A percentile compares a stretch with the other conserved stretches of the same genome.
phyloP scores from a whole-genome alignment of 1,140 invertebrate species.

The Diprion similis region DNA sequence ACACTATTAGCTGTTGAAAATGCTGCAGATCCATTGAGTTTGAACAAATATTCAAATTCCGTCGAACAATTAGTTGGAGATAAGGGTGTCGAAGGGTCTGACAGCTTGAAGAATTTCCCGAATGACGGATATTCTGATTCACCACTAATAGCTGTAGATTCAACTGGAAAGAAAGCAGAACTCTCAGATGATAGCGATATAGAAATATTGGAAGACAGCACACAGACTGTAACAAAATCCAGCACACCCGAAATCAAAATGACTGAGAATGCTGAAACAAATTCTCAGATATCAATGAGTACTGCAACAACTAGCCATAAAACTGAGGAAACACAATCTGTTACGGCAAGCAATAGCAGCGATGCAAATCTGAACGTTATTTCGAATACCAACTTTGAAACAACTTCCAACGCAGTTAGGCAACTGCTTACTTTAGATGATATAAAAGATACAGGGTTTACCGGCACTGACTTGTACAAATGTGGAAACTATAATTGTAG shows the following conservation, averaged over 20 bases:
- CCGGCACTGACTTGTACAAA: slow-evolving; percentile 58
- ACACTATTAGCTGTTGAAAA: background rate
- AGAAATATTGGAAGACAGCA: slow-evolving; percentile 48
- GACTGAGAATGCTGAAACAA: background rate
- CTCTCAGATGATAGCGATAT: slow-evolving; percentile 50
- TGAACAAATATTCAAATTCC: slow-evolving; percentile 20
- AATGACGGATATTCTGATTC: background rate
- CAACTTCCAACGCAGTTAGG: background rate
- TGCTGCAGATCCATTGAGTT: slow-evolving; percentile 24
- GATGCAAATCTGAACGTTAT: slow-evolving; percentile 18
- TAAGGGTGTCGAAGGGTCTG: slow-evolving; percentile 48
- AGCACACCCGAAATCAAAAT: slow-evolving; percentile 14
- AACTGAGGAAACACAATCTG: background rate
- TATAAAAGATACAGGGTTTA: slow-evolving; percentile 51
- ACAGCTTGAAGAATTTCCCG: slow-evolving; percentile 36
- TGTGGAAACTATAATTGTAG: slow-evolving; percentile 60
- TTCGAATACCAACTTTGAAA: slow-evolving; percentile 3
- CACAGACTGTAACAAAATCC: background rate
- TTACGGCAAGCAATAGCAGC: slow-evolving; percentile 20
- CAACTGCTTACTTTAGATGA: slow-evolving; percentile 47
- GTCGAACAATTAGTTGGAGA: slow-evolving; percentile 47
- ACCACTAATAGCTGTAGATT: background rate
- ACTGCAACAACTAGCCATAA: slow-evolving; percentile 14
- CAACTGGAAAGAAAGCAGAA: slow-evolving; percentile 5
- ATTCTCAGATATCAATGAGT: background rate